phyloP scores from a whole-genome alignment of 2,113 vertebrate genomes.

The Sterna hirundo region DNA sequence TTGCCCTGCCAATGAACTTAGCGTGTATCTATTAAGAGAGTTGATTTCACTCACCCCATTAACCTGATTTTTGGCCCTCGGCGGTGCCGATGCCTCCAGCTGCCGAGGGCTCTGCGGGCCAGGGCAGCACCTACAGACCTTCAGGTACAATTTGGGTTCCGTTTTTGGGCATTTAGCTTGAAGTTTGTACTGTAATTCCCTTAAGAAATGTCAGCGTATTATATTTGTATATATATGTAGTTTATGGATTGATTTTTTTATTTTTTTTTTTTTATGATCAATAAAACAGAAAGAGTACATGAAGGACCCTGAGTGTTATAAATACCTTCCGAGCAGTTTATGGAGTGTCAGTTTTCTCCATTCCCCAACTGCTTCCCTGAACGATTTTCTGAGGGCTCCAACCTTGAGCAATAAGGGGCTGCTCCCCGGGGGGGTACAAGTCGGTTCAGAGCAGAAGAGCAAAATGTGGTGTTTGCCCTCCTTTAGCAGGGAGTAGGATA shows the following conservation, averaged over 20 bases:
- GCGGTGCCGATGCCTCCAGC: background rate
- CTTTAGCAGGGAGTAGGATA: no score
- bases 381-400: background rate
- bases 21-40: background rate
- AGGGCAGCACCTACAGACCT: background rate
- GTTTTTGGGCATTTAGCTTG: background rate
- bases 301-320: background rate
- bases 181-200: background rate
- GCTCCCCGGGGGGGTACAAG: background rate
- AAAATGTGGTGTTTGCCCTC: background rate
- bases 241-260: background rate
- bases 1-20: background rate
- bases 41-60: background rate
- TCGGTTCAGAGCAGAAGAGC: background rate
- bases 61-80: background rate
- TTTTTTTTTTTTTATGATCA: background rate
- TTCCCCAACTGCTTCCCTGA: background rate
- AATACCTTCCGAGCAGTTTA: background rate
- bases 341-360: background rate
- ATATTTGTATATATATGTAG: background rate
- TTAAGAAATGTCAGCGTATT: background rate
- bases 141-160: background rate
- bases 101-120: no score
- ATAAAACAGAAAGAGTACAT: background rate
- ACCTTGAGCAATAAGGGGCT: background rate